These are phyloP conservation scores for Aleiodes testaceus DNA, from an alignment of 2,888 invertebrate genomes.

Conservation along the genomic window DNA sequence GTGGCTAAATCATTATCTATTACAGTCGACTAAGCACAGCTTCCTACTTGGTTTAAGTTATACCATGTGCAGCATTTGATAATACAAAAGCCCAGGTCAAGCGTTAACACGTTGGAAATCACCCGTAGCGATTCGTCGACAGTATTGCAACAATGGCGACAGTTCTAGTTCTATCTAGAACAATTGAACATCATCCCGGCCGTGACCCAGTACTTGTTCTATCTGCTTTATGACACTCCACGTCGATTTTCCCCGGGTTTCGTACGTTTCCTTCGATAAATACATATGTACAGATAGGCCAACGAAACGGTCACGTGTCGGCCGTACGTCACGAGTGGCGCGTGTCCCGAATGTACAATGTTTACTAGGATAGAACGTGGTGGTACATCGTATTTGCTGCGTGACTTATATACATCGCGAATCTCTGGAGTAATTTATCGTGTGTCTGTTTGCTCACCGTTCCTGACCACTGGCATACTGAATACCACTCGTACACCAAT, in stretches of 20 bases:
- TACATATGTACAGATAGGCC: conserved; percentile 39
- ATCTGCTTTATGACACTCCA: conserved; percentile 26
- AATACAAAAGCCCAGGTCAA: conserved; percentile 11
- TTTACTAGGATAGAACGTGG: conserved; percentile 37
- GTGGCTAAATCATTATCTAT: conserved; percentile 39
- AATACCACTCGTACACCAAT: neutral
- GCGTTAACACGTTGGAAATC: no score
- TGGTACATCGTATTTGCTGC: conserved; percentile 52
- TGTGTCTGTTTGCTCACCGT: conserved; percentile 24
- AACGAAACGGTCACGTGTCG: conserved; percentile 67
- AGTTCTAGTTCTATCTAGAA: conserved; percentile 38
- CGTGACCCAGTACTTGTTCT: conserved; percentile 53
- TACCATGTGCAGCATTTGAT: conserved; percentile 4
- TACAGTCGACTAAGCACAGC: conserved; percentile 29
- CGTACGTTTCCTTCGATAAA: conserved; percentile 32
- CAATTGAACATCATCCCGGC: conserved; percentile 53
- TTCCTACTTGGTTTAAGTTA: conserved; percentile 24
- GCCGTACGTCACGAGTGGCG: conserved; percentile 60
- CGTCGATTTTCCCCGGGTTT: conserved; percentile 40
- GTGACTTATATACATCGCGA: conserved; percentile 48
- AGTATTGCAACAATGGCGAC: conserved; percentile 30
- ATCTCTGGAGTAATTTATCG: conserved; percentile 53
- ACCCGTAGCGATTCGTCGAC: conserved; percentile 13
- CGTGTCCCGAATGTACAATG: conserved; percentile 61
- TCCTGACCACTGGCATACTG: conserved; percentile 12